Base-by-base conservation (phyloP, 2,797 vertebrate genomes). In the Darevskia nairensis region DNA sequence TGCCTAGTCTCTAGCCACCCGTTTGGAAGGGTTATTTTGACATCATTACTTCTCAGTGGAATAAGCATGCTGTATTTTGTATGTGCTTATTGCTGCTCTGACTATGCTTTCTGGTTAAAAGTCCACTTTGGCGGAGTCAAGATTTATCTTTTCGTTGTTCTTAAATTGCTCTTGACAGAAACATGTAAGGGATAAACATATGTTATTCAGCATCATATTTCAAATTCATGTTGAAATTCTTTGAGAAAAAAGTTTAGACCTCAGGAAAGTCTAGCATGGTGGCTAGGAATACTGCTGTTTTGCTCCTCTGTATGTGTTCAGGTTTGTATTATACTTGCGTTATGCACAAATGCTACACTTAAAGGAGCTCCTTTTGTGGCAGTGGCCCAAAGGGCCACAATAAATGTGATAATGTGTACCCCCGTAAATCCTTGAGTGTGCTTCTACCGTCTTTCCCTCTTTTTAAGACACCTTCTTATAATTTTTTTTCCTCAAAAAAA, bases 1-100 rank as follows among this genome's bases (percentile, higher is more conserved):
- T 84, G 82, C 72, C 8, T 59, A 69, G 13, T 84, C 64, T 46
- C 35, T 50, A 32, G 25, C 15, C 25, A 46, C 29, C n/a, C 10
- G n/a, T 84, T 55, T 84, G 35, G 76, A 84, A 71, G 21, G 21
- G 29, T 74, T 72, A 64, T 79, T 88, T 71, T 80, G 29, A 80
- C 39, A 61, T 79, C 69, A 84, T 88, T 88, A 29, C 35, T 64
- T 59, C 50, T 79, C 76, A 44, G 6, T 64, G 50, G 66, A 84
- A 80, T 27, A 71, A 61, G 50, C n/a, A 32, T 21, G 35, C 23
- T 50, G 23, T 27, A 72, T 79, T 84, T 84, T 80, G 64, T 21
- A 25, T 69, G 39, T 69, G 39, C 23, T 71, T 72, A 19, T 84
- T 80, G 50, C 50, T 79, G 35, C 64, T 84, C 35, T 83, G n/a